Evolutionary conservation across 2,113 vertebrate genomes (phyloP).

Genomic region (Heterotilapia buettikoferi): DNA sequence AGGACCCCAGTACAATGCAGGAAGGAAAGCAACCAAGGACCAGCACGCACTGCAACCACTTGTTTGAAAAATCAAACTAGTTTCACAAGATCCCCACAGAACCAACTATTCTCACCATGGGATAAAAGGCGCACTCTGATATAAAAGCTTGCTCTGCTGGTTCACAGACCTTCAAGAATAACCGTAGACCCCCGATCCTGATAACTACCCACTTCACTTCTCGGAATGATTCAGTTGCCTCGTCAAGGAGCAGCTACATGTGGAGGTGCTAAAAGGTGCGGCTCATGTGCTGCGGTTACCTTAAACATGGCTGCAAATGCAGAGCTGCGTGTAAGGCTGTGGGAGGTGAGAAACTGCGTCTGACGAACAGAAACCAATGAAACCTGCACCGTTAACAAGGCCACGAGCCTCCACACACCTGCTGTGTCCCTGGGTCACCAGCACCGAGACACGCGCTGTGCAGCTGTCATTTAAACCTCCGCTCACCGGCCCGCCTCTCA

Average conservation of each 20-base stretch:
- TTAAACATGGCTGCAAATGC: slow-evolving; percentile 36
- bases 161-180: neutral
- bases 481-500: neutral
- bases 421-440: neutral
- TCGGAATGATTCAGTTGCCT: neutral
- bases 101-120: rapidly evolving
- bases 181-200: neutral
- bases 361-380: neutral
- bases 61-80: neutral
- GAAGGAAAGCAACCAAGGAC: neutral
- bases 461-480: slow-evolving; percentile 30
- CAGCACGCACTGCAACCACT: neutral
- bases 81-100: rapidly evolving
- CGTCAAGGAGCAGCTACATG: neutral
- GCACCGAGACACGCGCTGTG: rapidly evolving
- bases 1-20: neutral
- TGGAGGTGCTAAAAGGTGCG: neutral
- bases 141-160: rapidly evolving
- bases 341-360: neutral
- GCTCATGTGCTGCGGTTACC: neutral
- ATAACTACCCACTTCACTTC: neutral
- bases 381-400: neutral
- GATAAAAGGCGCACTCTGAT: neutral
- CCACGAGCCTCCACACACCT: neutral
- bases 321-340: neutral